phyloP scores from a whole-genome alignment of 2,888 invertebrate genomes.

The Erebia aethiops region DNA sequence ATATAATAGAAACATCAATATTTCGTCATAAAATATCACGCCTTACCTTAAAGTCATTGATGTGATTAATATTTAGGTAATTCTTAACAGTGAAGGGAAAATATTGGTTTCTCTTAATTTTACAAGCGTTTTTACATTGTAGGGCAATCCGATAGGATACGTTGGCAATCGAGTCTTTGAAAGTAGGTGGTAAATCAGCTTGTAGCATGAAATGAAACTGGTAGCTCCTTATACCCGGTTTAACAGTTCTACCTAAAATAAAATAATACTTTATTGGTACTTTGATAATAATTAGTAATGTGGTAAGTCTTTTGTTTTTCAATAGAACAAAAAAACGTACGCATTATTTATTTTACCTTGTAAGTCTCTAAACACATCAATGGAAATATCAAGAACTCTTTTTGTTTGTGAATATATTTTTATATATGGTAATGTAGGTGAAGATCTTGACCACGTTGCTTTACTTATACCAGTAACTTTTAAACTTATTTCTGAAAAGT shows the following conservation, averaged over 20 bases:
- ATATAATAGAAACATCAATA: constrained; percentile 20
- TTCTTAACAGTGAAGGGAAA: constrained; percentile 57
- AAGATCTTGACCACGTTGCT: constrained; percentile 67
- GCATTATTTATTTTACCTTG: constrained; percentile 44
- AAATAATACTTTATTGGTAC: background rate
- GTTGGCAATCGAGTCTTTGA: constrained; percentile 64
- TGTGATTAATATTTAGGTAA: constrained; percentile 62
- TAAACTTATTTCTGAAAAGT: constrained; percentile 62
- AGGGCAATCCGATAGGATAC: constrained; percentile 63
- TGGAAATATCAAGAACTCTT: constrained; percentile 56
- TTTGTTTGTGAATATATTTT: constrained; percentile 66
- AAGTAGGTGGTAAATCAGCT: constrained; percentile 64
- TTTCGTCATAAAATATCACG: too few relatives aligned
- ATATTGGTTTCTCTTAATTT: constrained; percentile 50
- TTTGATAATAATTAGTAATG: too few relatives aligned
- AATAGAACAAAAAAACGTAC: background rate
- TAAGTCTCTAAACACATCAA: constrained; percentile 57
- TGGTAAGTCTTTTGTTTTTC: too few relatives aligned
- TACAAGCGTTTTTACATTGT: constrained; percentile 56
- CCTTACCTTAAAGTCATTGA: constrained; percentile 59
- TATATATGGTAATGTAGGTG: constrained; percentile 67
- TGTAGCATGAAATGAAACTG: constrained; percentile 70
- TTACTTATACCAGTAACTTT: constrained; percentile 62
- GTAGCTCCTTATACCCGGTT: constrained; percentile 58
- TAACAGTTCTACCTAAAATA: constrained; percentile 51